phyloP scores from a whole-genome alignment of 2,797 vertebrate species.

The Sebastes diaconus region DNA sequence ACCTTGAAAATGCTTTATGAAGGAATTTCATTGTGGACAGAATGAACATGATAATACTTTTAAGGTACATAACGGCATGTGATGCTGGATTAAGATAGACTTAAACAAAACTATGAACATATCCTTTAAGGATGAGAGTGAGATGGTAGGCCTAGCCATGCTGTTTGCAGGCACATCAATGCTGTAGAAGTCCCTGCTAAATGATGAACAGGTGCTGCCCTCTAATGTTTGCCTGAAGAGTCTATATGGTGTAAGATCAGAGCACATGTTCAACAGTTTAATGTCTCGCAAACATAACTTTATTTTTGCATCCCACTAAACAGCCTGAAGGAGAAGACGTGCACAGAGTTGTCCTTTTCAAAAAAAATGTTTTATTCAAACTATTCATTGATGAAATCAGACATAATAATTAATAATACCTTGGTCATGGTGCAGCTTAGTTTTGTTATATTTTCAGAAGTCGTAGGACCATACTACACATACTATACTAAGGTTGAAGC shows the following conservation, averaged over 20 bases:
- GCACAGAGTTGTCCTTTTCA: no score
- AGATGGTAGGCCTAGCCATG: no score
- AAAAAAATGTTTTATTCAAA: no score
- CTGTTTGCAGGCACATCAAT: background rate
- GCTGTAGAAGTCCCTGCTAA: background rate
- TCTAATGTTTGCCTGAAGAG: conserved; percentile 9
- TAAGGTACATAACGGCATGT: no score
- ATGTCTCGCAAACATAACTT: no score
- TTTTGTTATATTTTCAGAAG: background rate
- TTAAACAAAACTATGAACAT: background rate
- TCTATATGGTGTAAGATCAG: no score
- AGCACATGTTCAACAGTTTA: background rate
- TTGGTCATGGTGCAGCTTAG: background rate
- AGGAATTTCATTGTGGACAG: background rate
- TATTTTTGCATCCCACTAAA: no score
- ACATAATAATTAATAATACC: no score
- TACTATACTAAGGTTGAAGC: background rate
- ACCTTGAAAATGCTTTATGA: background rate
- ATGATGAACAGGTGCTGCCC: conserved; percentile 33
- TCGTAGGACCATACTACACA: background rate
- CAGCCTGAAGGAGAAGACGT: background rate
- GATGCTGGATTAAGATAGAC: no score
- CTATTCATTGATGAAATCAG: no score
- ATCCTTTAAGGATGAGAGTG: background rate
- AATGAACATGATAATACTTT: background rate